Percentiles rank a stretch among this genome's conserved stretches.
Evolutionary conservation across 2,113 vertebrate species (phyloP).

Genomic region (Pollachius pollachius): DNA sequence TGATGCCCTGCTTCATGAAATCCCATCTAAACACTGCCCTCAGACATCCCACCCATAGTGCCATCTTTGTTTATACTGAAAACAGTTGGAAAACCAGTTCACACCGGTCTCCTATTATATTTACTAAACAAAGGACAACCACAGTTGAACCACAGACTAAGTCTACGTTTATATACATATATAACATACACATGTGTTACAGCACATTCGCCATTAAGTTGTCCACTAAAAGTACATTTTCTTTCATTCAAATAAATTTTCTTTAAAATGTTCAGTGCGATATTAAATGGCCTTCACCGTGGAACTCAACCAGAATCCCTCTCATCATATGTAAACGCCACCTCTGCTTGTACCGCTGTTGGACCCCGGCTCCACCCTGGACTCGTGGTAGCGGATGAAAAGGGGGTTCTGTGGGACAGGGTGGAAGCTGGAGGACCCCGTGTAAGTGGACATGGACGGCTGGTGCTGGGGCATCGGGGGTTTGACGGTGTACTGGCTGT

Average conservation of each 20-base stretch:
- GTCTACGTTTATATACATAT: background rate
- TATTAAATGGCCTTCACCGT: background rate
- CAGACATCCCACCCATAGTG: background rate
- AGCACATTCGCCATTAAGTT: background rate
- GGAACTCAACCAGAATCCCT: background rate
- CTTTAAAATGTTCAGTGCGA: background rate
- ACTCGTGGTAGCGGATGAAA: constrained; percentile 52
- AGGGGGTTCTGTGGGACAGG: constrained; percentile 44
- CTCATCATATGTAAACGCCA: constrained; percentile 59
- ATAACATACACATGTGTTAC: background rate
- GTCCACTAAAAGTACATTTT: background rate
- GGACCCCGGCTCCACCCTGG: constrained; percentile 27
- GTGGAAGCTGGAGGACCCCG: constrained; percentile 31
- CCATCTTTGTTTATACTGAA: constrained; percentile 23
- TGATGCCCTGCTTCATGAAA: too few species aligned
- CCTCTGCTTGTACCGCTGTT: constrained; percentile 23
- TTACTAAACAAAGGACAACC: background rate
- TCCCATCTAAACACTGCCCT: too few species aligned
- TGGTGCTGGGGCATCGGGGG: too few species aligned
- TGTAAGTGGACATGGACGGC: constrained; percentile 25
- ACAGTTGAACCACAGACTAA: background rate
- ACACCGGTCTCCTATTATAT: background rate
- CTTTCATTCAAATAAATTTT: background rate
- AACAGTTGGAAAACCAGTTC: background rate
- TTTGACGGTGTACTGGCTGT: too few species aligned